phyloP scores from a whole-genome alignment of 2,797 vertebrate genomes.

The Dipus sagitta region DNA sequence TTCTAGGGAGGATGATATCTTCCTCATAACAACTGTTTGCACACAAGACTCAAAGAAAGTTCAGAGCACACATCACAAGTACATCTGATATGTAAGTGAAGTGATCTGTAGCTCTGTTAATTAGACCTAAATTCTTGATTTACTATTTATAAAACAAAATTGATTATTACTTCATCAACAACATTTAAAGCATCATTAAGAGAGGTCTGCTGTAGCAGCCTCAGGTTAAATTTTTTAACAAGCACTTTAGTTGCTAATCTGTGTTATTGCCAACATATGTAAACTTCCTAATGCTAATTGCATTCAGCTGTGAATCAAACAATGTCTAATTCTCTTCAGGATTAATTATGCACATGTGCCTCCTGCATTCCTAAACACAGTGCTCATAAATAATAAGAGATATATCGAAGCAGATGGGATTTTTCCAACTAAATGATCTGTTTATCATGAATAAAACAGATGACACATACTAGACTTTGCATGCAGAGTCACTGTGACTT shows the following conservation, averaged over 20 bases:
- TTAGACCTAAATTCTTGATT: slow-evolving; percentile 94
- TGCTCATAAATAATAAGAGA: slow-evolving; percentile 96
- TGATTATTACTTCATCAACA: slow-evolving; percentile 98
- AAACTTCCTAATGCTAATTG: slow-evolving; percentile 96
- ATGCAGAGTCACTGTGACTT: slow-evolving; percentile 85
- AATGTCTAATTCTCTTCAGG: slow-evolving; percentile 98
- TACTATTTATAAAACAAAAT: slow-evolving; percentile 95
- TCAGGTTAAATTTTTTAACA: slow-evolving; percentile 97
- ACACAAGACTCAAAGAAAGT: slow-evolving; percentile 86
- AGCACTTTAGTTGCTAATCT: slow-evolving; percentile 94
- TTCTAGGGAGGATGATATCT: slow-evolving; percentile 76
- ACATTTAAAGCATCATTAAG: slow-evolving; percentile 97
- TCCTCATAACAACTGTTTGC: slow-evolving; percentile 85
- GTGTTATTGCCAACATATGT: slow-evolving; percentile 94
- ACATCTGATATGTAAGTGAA: slow-evolving; percentile 90
- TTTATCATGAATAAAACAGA: slow-evolving; percentile 91
- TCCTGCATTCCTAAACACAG: slow-evolving; percentile 95
- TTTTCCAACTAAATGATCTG: slow-evolving; percentile 90
- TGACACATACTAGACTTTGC: slow-evolving; percentile 86
- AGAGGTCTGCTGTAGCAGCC: slow-evolving; percentile 94
- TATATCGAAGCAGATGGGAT: slow-evolving; percentile 93
- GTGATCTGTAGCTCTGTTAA: slow-evolving; percentile 92
- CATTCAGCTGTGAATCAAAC: slow-evolving; percentile 98
- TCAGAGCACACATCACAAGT: slow-evolving; percentile 85
- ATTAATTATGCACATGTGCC: slow-evolving; percentile 98